Evolutionary conservation across 2,888 invertebrate genomes (phyloP), one percentile per base, ranked within the genome.

Genomic region (Achlya flavicornis): DNA sequence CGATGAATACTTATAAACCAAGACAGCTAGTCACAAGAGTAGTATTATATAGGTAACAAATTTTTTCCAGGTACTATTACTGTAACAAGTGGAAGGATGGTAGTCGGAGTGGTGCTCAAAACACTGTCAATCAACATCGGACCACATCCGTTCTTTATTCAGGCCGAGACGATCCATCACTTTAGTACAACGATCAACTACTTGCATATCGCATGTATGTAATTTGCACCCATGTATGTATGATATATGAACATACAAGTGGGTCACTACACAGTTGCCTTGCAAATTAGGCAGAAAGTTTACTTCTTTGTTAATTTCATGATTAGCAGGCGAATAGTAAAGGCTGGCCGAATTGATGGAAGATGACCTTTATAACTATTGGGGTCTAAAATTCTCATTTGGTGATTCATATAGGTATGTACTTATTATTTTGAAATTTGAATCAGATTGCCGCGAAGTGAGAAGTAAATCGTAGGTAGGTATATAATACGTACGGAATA

Each of bases 161-260:
- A 75, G 75, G 76, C 74, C 79, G 71, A 72, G 77, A 74, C 79
- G 74, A 89, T 89, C 83, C 85, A 87, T 90, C 87, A 88, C 79
- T 85, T 81, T 78, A 74, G 65, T 58, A 65, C 63, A 76, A 68
- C 68, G 41, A 57, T 61, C 63, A 61, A 63, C 65, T 66, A 61
- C 62, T 14, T 41, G 41, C 12, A 41, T 41, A 41, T 41, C 41
- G 12, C 41, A 41, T 41, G 7, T n/a, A 10, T 58, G 35, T 38
- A 58, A 19, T 59, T 41, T 38, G 19, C 14, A 19, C 35, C 19
- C 26, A 60, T 35, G 38, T 59, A 58, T n/a, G n/a, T 33, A 26
- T 16, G 33, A 35, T 38, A 60, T 60, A 26, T 26, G 16, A 38
- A 59, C 35, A 16, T 38, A 19, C 10, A 60, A 43, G 11, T 41